A percentile compares a stretch with the other conserved stretches of the same genome.
phyloP scores from a whole-genome alignment of 2,888 invertebrate genomes.

The Leucania comma region DNA sequence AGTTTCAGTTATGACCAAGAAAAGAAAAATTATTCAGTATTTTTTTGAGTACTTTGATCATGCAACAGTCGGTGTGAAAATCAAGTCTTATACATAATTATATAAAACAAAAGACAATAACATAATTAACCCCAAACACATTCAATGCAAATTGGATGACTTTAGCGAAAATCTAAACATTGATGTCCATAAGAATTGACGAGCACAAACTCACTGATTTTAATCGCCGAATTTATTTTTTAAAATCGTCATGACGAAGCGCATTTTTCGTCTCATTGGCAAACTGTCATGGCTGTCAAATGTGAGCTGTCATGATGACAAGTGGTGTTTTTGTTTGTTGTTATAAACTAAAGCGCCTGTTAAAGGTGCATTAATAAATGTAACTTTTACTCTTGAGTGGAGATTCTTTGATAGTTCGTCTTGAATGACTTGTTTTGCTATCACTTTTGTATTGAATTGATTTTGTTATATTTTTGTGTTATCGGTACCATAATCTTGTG shows the following conservation, averaged over 20 bases:
- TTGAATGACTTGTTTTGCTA: background rate
- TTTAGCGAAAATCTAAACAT: constrained; percentile 20
- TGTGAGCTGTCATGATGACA: constrained; percentile 46
- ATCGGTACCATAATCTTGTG: background rate
- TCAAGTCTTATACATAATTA: background rate
- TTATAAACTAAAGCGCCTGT: constrained; percentile 25
- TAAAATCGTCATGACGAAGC: constrained; percentile 51
- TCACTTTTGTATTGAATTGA: background rate
- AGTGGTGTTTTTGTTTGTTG: constrained; percentile 37
- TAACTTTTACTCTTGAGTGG: constrained; percentile 30
- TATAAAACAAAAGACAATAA: background rate
- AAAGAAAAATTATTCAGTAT: no score
- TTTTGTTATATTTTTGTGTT: background rate
- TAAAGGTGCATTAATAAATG: constrained; percentile 40
- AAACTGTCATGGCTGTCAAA: constrained; percentile 32
- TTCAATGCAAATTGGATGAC: constrained; percentile 38
- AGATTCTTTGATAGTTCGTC: background rate
- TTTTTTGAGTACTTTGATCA: no score
- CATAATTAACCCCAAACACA: constrained; percentile 1
- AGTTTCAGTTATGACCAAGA: background rate
- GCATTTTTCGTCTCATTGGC: constrained; percentile 34
- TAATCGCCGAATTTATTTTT: constrained; percentile 42
- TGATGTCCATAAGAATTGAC: constrained; percentile 4
- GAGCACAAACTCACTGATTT: constrained; percentile 47
- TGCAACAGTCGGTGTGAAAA: background rate